Conservation (phyloP, 1,140 invertebrate species). For the Drosophila fuyamai region DNA sequence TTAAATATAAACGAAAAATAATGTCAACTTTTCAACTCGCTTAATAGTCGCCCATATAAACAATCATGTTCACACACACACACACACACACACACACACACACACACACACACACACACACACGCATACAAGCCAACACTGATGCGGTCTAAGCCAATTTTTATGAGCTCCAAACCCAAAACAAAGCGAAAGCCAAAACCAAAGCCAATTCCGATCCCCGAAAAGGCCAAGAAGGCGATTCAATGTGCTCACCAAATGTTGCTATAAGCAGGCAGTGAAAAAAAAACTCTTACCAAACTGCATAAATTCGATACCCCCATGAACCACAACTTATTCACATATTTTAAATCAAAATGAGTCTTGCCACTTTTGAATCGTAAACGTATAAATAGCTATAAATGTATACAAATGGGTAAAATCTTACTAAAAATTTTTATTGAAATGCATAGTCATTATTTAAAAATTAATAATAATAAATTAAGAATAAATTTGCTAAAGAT, state of each 20-base stretch:
- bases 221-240: constrained; percentile 44
- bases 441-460: too few species aligned
- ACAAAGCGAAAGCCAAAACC: constrained; percentile 39
- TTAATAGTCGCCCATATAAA: constrained; percentile 60
- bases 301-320: too few species aligned
- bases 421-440: too few species aligned
- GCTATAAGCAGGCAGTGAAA: constrained; percentile 20
- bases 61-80: constrained; percentile 24
- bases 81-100: constrained; percentile 16
- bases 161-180: constrained; percentile 42
- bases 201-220: constrained; percentile 39
- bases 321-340: too few species aligned
- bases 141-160: constrained; percentile 52
- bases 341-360: too few species aligned
- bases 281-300: background rate
- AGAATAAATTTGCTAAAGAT: too few species aligned
- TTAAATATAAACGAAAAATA: constrained; percentile 68
- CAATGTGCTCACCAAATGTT: constrained; percentile 55
- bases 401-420: too few species aligned
- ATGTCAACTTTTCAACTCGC: constrained; percentile 63
- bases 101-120: constrained; percentile 16
- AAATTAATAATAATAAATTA: too few species aligned
- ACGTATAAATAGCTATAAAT: too few species aligned
- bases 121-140: constrained; percentile 16
- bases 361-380: too few species aligned